Percentiles rank a stretch among this genome's conserved stretches.
phyloP scores from a whole-genome alignment of 1,140 invertebrate species.

The Himalopsyche phryganea region DNA sequence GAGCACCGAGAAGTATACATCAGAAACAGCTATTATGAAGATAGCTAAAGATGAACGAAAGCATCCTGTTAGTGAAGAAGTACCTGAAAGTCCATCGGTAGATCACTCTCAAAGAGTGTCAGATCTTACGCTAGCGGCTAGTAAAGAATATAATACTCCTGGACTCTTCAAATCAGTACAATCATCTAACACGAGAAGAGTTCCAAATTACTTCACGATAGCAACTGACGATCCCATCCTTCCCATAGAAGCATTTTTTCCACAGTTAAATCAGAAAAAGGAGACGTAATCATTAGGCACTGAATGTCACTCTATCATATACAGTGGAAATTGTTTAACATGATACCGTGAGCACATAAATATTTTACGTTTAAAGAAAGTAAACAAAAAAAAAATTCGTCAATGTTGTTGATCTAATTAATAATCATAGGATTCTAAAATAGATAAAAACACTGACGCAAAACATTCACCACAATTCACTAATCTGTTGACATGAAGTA shows the following conservation, averaged over 20 bases:
- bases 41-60: constrained; percentile 48
- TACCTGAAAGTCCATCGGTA: constrained; percentile 40
- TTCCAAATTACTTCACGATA: constrained; percentile 60
- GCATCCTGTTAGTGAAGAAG: constrained; percentile 37
- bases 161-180: constrained; percentile 55
- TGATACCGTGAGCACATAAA: constrained; percentile 7
- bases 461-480: too few relatives aligned
- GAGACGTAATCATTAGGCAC: constrained; percentile 36
- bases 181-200: constrained; percentile 49
- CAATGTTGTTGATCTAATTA: constrained; percentile 55
- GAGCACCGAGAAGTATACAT: constrained; percentile 47
- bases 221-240: constrained; percentile 61
- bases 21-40: constrained; percentile 56
- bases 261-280: constrained; percentile 57
- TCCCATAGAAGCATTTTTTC: constrained; percentile 61
- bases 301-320: neutral
- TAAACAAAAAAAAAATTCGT: constrained; percentile 55
- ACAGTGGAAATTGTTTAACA: neutral
- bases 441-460: too few relatives aligned
- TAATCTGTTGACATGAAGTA: too few relatives aligned
- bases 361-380: constrained; percentile 45
- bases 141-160: constrained; percentile 57
- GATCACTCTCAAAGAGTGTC: constrained; percentile 57
- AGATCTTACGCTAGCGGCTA: constrained; percentile 56
- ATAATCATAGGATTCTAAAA: too few relatives aligned